Conservation (phyloP, 2,888 invertebrate genomes). For the Lasioglossum marginatum region DNA sequence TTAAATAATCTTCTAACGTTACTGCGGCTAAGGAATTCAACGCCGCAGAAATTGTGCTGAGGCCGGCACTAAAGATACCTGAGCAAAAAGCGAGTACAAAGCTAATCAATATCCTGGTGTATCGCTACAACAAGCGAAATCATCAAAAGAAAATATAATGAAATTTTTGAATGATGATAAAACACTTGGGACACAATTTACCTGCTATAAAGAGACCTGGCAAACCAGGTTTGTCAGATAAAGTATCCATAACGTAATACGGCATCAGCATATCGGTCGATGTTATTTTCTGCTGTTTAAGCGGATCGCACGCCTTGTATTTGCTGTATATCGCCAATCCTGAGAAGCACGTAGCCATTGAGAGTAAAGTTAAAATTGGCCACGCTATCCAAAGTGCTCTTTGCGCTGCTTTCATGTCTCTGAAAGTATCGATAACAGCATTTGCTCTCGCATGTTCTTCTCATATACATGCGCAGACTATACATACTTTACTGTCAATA, state of each 20-base stretch:
- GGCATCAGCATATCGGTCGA: slow-evolving; percentile 93
- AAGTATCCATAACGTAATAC: slow-evolving; percentile 90
- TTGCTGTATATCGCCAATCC: slow-evolving; percentile 94
- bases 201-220: slow-evolving; percentile 95
- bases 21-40: slow-evolving; percentile 96
- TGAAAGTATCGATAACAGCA: slow-evolving; percentile 50
- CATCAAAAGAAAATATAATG: background rate
- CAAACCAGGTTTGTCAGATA: slow-evolving; percentile 91
- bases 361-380: slow-evolving; percentile 91
- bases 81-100: background rate
- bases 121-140: background rate
- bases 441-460: background rate
- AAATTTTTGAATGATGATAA: background rate
- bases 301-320: slow-evolving; percentile 93
- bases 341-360: slow-evolving; percentile 87
- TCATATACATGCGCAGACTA: background rate
- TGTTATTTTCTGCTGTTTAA: slow-evolving; percentile 87
- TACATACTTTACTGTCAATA: slow-evolving; percentile 88
- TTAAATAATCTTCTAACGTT: slow-evolving; percentile 94
- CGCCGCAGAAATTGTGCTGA: slow-evolving; percentile 96
- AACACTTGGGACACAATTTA: slow-evolving; percentile 28
- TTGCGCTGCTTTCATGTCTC: slow-evolving; percentile 89
- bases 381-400: slow-evolving; percentile 92
- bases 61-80: slow-evolving; percentile 95
- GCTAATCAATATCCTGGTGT: background rate